phyloP scores from a whole-genome alignment of 2,797 vertebrate species.

The Alectoris magna region DNA sequence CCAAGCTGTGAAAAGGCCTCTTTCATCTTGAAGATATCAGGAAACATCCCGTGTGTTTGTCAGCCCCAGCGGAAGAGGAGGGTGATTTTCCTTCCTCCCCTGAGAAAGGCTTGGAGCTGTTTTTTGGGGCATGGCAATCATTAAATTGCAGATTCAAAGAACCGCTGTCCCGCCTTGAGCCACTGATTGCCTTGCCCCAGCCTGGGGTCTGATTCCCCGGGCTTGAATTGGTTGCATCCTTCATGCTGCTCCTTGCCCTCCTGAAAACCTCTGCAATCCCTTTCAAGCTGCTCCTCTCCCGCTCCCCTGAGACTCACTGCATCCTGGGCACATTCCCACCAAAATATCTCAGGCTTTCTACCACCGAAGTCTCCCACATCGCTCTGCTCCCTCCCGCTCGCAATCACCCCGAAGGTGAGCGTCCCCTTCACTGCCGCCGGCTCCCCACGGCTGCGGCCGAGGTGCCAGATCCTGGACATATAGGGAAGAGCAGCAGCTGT shows the following conservation, averaged over 20 bases:
- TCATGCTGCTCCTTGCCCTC: neutral
- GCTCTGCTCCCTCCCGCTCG: neutral
- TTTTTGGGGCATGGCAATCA: neutral
- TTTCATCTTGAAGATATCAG: neutral
- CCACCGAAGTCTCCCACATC: fast-evolving
- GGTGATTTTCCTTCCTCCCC: neutral
- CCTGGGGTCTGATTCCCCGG: neutral
- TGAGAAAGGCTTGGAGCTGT: neutral
- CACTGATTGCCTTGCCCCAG: fast-evolving
- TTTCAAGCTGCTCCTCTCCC: neutral
- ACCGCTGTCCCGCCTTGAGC: neutral
- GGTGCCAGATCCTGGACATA: constrained; percentile 51
- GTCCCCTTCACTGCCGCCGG: neutral
- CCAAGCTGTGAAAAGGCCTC: neutral
- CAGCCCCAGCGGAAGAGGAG: neutral
- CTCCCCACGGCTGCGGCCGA: neutral
- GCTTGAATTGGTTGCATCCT: neutral
- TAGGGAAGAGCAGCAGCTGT: constrained; percentile 52
- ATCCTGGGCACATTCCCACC: neutral
- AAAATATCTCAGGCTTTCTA: neutral
- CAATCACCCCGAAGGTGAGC: neutral
- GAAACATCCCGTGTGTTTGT: fast-evolving
- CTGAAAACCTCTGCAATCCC: neutral
- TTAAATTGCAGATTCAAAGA: neutral
- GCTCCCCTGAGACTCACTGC: neutral